Evolutionary conservation across 1,140 invertebrate species (phyloP).

Genomic region (Aleiodes sp.): DNA sequence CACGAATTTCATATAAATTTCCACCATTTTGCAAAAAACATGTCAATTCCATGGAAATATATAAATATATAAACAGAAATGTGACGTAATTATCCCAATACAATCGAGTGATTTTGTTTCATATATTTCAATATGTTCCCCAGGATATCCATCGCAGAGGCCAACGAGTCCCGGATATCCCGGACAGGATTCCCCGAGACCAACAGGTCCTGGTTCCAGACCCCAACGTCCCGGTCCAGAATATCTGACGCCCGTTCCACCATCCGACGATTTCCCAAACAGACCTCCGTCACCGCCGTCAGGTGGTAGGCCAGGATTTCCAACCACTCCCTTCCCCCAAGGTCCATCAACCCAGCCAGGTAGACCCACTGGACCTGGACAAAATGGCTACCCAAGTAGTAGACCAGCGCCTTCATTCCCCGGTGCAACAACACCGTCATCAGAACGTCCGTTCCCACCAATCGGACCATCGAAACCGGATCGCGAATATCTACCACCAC

Average conservation of each 20-base stretch:
- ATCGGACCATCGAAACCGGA: conserved; percentile 52
- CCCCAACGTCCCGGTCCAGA: conserved; percentile 31
- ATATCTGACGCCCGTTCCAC: conserved; percentile 31
- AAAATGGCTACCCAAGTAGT: conserved; percentile 22
- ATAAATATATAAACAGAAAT: no score
- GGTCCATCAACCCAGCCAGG: conserved; percentile 25
- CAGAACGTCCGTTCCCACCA: conserved; percentile 42
- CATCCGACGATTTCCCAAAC: conserved; percentile 3
- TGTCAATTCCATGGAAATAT: no score
- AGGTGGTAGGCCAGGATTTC: conserved; percentile 33
- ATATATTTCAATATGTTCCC: no score
- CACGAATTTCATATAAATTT: no score
- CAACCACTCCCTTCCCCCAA: conserved; percentile 30
- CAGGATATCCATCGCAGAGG: no score
- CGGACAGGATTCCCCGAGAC: conserved; percentile 19
- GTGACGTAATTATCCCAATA: no score
- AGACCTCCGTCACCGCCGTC: conserved; percentile 24
- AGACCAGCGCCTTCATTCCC: conserved; percentile 35
- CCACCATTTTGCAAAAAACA: no score
- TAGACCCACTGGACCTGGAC: not conserved
- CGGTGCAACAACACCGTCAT: conserved; percentile 37
- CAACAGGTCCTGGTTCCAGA: not conserved
- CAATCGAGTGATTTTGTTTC: no score
- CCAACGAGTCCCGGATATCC: conserved; percentile 11
- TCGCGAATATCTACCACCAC: conserved; percentile 58